A percentile compares a stretch with the other conserved stretches of the same genome.
phyloP scores from a whole-genome alignment of 1,140 invertebrate genomes.

The Dolichoris vasculosae region DNA sequence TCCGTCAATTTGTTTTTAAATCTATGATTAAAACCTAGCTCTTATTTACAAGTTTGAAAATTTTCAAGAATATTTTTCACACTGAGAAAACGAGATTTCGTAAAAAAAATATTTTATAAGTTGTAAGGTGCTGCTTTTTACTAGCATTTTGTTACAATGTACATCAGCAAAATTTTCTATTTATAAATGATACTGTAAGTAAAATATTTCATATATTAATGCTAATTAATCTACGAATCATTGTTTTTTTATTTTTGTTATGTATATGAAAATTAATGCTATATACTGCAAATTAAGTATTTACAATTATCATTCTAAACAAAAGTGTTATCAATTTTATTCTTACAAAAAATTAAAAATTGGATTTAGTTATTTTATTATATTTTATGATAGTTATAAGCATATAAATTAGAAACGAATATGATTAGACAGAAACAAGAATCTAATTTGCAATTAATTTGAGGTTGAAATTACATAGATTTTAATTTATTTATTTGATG shows the following conservation, averaged over 20 bases:
- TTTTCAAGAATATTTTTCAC: conserved; percentile 16
- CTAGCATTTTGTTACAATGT: neutral
- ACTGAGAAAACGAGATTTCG: conserved; percentile 29
- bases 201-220: neutral
- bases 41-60: neutral
- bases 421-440: no score
- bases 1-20: neutral
- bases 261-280: no score
- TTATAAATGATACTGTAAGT: neutral
- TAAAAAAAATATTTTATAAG: neutral
- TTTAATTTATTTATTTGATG: no score
- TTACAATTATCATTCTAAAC: neutral
- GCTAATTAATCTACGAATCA: neutral
- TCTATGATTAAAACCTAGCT: neutral
- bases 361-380: no score
- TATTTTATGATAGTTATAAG: no score
- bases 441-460: no score
- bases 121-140: neutral
- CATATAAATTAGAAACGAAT: no score
- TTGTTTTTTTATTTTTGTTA: neutral
- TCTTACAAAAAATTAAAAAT: no score
- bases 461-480: no score
- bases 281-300: neutral
- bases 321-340: no score
- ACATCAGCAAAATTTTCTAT: neutral